Evolutionary conservation across 2,113 vertebrate genomes (phyloP).

Genomic region (Upupa epops): DNA sequence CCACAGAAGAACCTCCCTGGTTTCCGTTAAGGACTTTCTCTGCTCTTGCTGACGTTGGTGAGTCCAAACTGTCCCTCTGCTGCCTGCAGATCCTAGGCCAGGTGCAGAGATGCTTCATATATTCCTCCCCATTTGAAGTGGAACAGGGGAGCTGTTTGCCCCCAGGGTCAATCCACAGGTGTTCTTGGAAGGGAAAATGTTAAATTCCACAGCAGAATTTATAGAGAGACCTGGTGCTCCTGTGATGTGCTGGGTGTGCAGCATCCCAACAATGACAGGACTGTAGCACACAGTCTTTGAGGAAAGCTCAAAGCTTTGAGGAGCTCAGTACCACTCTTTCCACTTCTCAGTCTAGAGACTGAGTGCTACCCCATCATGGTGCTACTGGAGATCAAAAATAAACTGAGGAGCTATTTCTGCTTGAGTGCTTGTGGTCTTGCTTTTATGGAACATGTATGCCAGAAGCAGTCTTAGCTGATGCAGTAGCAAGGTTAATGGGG

Average conservation of each 20-base stretch:
- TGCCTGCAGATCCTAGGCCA: background rate
- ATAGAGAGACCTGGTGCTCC: background rate
- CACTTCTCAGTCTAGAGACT: background rate
- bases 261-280: background rate
- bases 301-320: background rate
- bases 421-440: background rate
- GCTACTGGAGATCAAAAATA: background rate
- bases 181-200: background rate
- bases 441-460: background rate
- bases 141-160: background rate
- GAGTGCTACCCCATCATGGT: background rate
- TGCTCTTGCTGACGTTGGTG: background rate
- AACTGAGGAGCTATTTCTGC: background rate
- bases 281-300: background rate
- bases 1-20: background rate
- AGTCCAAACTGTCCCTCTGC: background rate
- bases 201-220: background rate
- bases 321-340: background rate
- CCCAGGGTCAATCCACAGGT: background rate
- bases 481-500: background rate
- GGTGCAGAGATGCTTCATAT: background rate
- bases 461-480: background rate
- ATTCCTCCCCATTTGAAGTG: background rate
- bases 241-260: background rate
- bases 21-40: background rate